phyloP scores from a whole-genome alignment of 2,888 invertebrate species.

The Xestoiulus laeticollis region DNA sequence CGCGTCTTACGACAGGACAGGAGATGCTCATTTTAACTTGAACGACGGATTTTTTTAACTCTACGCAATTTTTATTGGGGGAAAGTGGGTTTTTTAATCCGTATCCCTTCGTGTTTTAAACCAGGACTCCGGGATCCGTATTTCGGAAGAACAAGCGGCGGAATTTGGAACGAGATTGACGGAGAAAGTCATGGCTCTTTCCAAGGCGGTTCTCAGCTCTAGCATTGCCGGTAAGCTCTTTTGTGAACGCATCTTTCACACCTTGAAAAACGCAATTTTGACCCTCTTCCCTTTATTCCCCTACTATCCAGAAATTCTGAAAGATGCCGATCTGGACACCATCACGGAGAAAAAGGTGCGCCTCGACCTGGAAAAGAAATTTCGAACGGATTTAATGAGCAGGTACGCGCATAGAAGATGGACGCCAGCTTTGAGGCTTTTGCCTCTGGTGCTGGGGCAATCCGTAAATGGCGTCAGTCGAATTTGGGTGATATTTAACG shows the following conservation, averaged over 20 bases:
- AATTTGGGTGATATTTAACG: not conserved
- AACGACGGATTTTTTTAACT: not conserved
- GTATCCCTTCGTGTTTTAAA: not conserved
- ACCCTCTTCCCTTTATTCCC: not conserved
- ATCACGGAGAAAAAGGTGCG: constrained; percentile 91
- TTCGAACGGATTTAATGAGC: constrained; percentile 77
- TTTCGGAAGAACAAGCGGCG: not conserved
- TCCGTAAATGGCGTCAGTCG: not conserved
- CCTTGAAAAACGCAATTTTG: not conserved
- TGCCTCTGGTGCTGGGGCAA: not conserved
- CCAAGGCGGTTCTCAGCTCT: constrained; percentile 32
- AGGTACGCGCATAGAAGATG: constrained; percentile 63
- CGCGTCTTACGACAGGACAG: not conserved
- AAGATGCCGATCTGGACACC: constrained; percentile 83
- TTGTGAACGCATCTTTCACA: not conserved
- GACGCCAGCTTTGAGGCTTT: not conserved
- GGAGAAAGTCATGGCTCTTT: constrained; percentile 6
- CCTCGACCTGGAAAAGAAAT: constrained; percentile 81
- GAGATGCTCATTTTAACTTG: not conserved
- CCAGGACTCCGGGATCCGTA: not conserved
- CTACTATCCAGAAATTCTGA: constrained; percentile 75
- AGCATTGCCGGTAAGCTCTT: not conserved
- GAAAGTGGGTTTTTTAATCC: not conserved
- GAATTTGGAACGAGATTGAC: not conserved
- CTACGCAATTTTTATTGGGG: not conserved